Percentiles rank a stretch among this genome's conserved stretches.
Conservation (phyloP, 2,113 vertebrate genomes). For the Gavialis gangeticus region DNA sequence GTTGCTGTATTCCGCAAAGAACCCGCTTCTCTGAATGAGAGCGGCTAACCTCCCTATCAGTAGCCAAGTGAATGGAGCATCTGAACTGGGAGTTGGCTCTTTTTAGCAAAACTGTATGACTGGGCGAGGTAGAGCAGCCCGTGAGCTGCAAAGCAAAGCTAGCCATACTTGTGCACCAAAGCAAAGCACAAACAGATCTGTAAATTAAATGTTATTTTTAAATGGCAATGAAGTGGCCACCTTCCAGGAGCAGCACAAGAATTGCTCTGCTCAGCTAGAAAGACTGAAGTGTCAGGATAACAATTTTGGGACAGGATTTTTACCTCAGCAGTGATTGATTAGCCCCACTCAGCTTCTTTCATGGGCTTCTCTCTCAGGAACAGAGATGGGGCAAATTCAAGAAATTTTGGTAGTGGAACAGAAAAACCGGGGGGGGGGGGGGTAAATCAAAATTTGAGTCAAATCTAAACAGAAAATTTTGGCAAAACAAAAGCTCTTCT, state of each 20-base stretch:
- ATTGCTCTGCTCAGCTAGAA: not conserved
- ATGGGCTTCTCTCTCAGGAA: not conserved
- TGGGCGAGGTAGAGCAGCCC: not conserved
- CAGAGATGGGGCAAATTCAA: rapidly evolving
- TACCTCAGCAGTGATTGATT: not conserved
- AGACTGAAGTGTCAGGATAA: not conserved
- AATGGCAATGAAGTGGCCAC: not conserved
- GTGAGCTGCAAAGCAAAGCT: not conserved
- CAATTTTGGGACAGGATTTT: not conserved
- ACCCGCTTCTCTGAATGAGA: not conserved
- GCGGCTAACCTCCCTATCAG: not conserved
- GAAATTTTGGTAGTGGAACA: too few relatives aligned
- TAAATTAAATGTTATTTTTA: not conserved
- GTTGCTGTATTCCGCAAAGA: not conserved
- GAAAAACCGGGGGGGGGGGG: too few relatives aligned
- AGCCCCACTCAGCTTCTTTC: not conserved
- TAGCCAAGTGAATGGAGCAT: not conserved
- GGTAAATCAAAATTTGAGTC: too few relatives aligned
- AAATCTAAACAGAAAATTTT: too few relatives aligned
- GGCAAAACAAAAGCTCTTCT: too few relatives aligned
- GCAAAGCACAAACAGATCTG: not conserved
- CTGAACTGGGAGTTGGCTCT: not conserved
- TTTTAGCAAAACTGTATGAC: not conserved
- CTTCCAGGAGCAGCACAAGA: not conserved
- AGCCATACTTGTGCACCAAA: not conserved